Evolutionary conservation across 2,888 invertebrate genomes (phyloP), one percentile per base, ranked within the genome.

Genomic region (Andrena marginata): DNA sequence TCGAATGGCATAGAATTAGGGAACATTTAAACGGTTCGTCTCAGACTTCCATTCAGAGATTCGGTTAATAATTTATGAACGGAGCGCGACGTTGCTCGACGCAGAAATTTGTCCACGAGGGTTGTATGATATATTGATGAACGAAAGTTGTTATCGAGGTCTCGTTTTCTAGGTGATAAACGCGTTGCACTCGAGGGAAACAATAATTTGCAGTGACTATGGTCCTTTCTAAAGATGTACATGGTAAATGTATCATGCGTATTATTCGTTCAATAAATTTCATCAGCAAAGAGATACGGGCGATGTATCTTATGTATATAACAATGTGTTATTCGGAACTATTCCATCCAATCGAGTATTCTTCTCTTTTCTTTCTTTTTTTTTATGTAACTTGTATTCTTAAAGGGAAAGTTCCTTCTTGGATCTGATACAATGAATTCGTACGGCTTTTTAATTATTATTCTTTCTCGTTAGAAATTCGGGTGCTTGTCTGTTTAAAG

Each of bases 161-260:
- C 42, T 76, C 42, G 63, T 68, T 65, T 68, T 42, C 26, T 78
- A 59, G 70, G 71, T 71, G 59, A 71, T 67, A 69, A 69, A 54
- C 35, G 31, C 63, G 60, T 65, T 51, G 63, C 69, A 76, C 49
- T 65, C n/a, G 42, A 67, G 26, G 64, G 63, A 51, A 51, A 70
- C 65, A 70, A 59, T 78, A 56, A 77, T 80, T 68, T 74, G 42
- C 79, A 68, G 54, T 60, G 63, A 72, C 70, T 56, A 69, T 62
- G 70, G 35, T 77, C 54, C 63, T 71, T 78, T 67, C 68, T 63
- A 60, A 84, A 76, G 56, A 70, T 84, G 62, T 75, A 74, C 73
- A 84, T 75, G 75, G 72, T 75, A 79, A 80, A 72, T 76, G 72
- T 79, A 84, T 75, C 76, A 80, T 87, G 49, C 76, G 51, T 78